phyloP scores from a whole-genome alignment of 2,797 vertebrate species.

The Paguma larvata region DNA sequence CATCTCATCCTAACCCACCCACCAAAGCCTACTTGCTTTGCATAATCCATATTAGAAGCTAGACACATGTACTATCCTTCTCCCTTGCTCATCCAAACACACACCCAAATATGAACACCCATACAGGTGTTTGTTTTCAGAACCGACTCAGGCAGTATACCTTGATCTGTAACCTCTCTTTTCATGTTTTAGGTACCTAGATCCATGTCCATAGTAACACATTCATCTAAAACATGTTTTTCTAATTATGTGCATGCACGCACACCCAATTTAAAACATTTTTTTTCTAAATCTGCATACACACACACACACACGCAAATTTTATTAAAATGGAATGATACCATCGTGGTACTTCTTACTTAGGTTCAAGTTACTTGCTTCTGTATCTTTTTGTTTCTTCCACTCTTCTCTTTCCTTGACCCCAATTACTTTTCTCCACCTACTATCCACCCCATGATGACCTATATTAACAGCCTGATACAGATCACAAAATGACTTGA shows the following conservation, averaged over 20 bases:
- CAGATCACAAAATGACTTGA: neutral
- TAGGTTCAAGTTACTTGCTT: neutral
- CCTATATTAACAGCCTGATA: neutral
- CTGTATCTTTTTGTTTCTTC: neutral
- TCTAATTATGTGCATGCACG: neutral
- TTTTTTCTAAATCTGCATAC: neutral
- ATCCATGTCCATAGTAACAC: neutral
- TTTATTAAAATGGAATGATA: neutral
- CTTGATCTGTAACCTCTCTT: neutral
- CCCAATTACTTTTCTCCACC: neutral
- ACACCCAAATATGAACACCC: neutral
- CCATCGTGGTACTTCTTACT: neutral
- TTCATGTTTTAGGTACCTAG: neutral
- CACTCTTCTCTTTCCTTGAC: neutral
- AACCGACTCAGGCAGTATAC: neutral
- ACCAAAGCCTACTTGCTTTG: neutral
- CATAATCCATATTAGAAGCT: neutral
- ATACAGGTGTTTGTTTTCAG: neutral
- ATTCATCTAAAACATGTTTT: neutral
- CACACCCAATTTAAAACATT: neutral
- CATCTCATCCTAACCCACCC: neutral
- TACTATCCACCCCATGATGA: neutral
- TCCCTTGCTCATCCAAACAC: neutral
- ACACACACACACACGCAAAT: neutral
- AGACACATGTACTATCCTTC: neutral